Base-by-base conservation (phyloP, 2,888 invertebrate species). In the Pachymerium ferrugineum region DNA sequence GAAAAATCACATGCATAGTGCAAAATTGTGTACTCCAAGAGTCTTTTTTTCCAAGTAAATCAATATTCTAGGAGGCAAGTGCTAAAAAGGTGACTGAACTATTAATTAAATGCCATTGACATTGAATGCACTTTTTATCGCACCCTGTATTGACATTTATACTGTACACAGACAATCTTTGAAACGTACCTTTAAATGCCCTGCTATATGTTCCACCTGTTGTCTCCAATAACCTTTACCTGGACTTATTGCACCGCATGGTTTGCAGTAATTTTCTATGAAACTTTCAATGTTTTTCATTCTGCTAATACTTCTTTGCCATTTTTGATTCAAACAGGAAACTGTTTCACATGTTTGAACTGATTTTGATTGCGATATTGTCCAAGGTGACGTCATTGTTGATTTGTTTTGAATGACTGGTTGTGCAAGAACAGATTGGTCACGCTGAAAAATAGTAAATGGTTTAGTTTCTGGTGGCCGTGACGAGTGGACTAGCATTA, bases 131-230 rank as follows among this genome's bases (percentile, higher is more conserved):
- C n/a, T n/a, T n/a, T n/a, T n/a, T n/a, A n/a, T n/a, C n/a, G n/a
- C n/a, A n/a, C n/a, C n/a, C n/a, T n/a, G n/a, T n/a, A n/a, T n/a
- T n/a, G n/a, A n/a, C n/a, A n/a, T n/a, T n/a, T n/a, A n/a, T n/a
- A n/a, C n/a, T n/a, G n/a, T n/a, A n/a, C n/a, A n/a, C n/a, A n/a
- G n/a, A n/a, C 35, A 12, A 35, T 12, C 14, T n/a, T n/a, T n/a
- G n/a, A n/a, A n/a, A n/a, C n/a, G n/a, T 68, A 74, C 74, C 74
- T 74, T 74, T 28, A 74, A 42, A 69, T 74, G 74, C 5, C 28
- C 28, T 1, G 62, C 38, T 14, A 74, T 74, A 25, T 74, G 74
- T 29, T 74, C 71, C n/a, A 74, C 54, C 71, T 74, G 74, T 38
- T 74, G 74, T 22, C 74, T 47, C 74, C 74, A 74, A 54, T 54